These are phyloP conservation scores for Drosophila biarmipes DNA, from an alignment of 1,140 invertebrate genomes.

Conservation along the genomic window DNA sequence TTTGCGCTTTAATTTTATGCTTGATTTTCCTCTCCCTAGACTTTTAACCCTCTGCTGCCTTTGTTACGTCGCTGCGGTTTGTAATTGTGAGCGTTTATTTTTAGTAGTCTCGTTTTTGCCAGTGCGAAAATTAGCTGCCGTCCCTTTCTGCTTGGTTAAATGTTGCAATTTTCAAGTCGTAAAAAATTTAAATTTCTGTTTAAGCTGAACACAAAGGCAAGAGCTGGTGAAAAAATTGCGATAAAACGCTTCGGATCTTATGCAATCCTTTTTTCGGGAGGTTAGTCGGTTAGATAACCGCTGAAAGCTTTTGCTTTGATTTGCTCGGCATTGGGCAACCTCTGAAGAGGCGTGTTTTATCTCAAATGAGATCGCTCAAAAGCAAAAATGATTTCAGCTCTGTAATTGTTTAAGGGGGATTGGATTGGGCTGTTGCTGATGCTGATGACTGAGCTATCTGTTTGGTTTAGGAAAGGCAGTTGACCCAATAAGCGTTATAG, in stretches of 20 bases:
- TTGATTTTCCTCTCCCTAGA: conserved; percentile 36
- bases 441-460: conserved; percentile 6
- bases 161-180: conserved; percentile 78
- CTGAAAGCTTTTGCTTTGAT: conserved; percentile 32
- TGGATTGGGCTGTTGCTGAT: neutral
- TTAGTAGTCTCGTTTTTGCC: conserved; percentile 23
- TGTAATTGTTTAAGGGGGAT: conserved; percentile 18
- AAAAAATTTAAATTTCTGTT: conserved; percentile 62
- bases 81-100: conserved; percentile 49
- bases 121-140: conserved; percentile 52
- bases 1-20: conserved; percentile 82
- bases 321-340: conserved; percentile 36
- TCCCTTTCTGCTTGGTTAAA: conserved; percentile 57
- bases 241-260: conserved; percentile 55
- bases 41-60: conserved; percentile 62
- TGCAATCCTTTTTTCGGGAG: conserved; percentile 58
- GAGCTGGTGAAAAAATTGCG: conserved; percentile 42
- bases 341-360: conserved; percentile 51
- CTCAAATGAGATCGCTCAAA: conserved; percentile 57
- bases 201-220: conserved; percentile 17
- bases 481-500: neutral
- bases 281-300: conserved; percentile 46
- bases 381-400: conserved; percentile 33
- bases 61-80: conserved; percentile 55
- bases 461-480: neutral